Conservation (phyloP, 2,113 vertebrate genomes). For the Toxotes jaculatrix region DNA sequence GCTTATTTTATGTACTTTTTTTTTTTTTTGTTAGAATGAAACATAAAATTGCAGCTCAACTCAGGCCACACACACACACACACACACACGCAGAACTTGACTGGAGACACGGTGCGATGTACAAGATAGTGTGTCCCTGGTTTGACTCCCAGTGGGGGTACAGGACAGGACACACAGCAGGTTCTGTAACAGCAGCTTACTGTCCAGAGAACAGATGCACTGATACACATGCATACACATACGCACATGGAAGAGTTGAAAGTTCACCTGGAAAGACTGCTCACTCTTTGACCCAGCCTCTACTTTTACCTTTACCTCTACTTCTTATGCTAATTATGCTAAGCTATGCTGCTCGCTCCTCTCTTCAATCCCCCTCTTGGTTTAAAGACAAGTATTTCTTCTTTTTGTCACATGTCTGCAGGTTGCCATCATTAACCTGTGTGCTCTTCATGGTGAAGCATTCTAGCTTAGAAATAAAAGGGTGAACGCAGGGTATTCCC, state of each 20-base stretch:
- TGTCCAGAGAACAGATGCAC: slow-evolving; percentile 23
- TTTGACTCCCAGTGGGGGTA: background rate
- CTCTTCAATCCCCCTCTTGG: background rate
- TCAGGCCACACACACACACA: background rate
- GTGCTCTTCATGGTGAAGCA: background rate
- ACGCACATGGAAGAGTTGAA: background rate
- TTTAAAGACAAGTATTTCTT: slow-evolving; percentile 9
- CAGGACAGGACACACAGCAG: background rate
- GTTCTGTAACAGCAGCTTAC: background rate
- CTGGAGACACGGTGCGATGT: background rate
- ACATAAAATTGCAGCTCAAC: background rate
- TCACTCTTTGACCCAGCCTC: slow-evolving; percentile 1
- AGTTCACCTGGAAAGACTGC: slow-evolving; percentile 5
- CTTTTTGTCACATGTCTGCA: background rate
- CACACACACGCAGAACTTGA: background rate
- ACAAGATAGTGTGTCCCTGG: background rate
- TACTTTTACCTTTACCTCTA: background rate
- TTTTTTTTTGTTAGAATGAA: slow-evolving; percentile 5
- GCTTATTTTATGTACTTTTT: slow-evolving; percentile 1
- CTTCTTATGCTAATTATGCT: slow-evolving; percentile 16
- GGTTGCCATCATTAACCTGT: background rate
- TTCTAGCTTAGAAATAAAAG: background rate
- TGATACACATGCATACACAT: slow-evolving; percentile 1
- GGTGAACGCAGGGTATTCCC: background rate
- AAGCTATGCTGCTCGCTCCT: background rate